A percentile compares a stretch with the other conserved stretches of the same genome.
phyloP scores from a whole-genome alignment of 2,113 vertebrate species.

The Nanorana parkeri region DNA sequence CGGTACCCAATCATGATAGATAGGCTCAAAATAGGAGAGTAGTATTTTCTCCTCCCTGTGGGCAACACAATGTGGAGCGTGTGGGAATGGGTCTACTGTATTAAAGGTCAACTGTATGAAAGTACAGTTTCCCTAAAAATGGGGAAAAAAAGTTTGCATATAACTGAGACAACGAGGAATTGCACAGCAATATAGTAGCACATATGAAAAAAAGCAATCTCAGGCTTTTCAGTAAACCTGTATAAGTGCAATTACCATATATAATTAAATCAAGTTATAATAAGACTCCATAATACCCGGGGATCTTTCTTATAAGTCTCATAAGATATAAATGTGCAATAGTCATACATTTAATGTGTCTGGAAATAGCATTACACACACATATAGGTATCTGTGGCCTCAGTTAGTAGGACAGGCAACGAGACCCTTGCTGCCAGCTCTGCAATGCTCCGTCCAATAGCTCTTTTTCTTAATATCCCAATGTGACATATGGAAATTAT shows the following conservation, averaged over 20 bases:
- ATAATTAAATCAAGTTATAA: neutral
- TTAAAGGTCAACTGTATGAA: too few relatives aligned
- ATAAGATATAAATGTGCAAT: slow-evolving; percentile 9
- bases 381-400: slow-evolving; percentile 27
- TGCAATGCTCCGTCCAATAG: slow-evolving; percentile 49
- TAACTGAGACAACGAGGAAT: too few relatives aligned
- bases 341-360: slow-evolving; percentile 17
- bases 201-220: too few relatives aligned
- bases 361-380: slow-evolving; percentile 49
- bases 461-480: slow-evolving; percentile 23
- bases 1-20: too few relatives aligned
- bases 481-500: slow-evolving; percentile 55
- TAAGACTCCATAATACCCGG: slow-evolving; percentile 12
- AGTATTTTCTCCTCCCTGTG: too few relatives aligned
- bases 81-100: too few relatives aligned
- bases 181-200: too few relatives aligned
- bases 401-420: slow-evolving; percentile 16
- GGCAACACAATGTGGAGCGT: too few relatives aligned
- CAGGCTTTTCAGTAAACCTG: too few relatives aligned
- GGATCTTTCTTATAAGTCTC: neutral
- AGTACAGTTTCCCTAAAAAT: too few relatives aligned
- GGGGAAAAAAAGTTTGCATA: too few relatives aligned
- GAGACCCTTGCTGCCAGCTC: slow-evolving; percentile 36
- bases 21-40: too few relatives aligned
- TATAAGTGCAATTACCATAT: neutral